phyloP scores from a whole-genome alignment of 2,888 invertebrate species.

The Drosophila maculinotata region DNA sequence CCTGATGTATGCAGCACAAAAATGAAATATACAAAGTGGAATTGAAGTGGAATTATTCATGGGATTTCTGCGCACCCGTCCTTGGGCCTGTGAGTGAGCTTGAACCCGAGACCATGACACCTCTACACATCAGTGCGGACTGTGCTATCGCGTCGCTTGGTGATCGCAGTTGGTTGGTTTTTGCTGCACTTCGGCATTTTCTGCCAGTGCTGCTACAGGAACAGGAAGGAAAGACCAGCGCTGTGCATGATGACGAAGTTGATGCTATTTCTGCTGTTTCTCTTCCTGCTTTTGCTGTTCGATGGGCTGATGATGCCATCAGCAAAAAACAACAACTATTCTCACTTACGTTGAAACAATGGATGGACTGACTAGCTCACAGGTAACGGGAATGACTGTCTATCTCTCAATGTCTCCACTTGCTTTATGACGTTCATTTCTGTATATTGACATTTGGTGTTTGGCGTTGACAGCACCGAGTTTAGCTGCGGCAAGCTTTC shows the following conservation, averaged over 20 bases:
- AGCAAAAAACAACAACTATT: slow-evolving; percentile 50
- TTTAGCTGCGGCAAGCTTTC: slow-evolving; percentile 26
- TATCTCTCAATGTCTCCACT: slow-evolving; percentile 43
- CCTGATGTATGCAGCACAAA: slow-evolving; percentile 71
- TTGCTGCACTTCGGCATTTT: slow-evolving; percentile 43
- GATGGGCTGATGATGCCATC: slow-evolving; percentile 52
- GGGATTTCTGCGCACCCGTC: slow-evolving; percentile 57
- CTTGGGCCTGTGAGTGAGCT: slow-evolving; percentile 26
- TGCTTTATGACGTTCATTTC: slow-evolving; percentile 56
- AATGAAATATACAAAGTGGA: slow-evolving; percentile 78
- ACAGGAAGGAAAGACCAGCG: slow-evolving; percentile 47
- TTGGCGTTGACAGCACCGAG: slow-evolving; percentile 59
- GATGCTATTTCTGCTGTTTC: slow-evolving; percentile 28
- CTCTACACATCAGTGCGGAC: slow-evolving; percentile 15
- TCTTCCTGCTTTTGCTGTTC: slow-evolving; percentile 11
- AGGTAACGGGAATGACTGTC: slow-evolving; percentile 40
- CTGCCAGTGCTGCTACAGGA: slow-evolving; percentile 31
- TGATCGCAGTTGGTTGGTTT: slow-evolving; percentile 50
- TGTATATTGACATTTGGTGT: slow-evolving; percentile 55
- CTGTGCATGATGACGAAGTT: slow-evolving; percentile 46
- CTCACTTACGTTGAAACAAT: slow-evolving; percentile 64
- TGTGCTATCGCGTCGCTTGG: slow-evolving; percentile 12
- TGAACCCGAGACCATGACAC: slow-evolving; percentile 13
- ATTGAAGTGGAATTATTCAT: slow-evolving; percentile 83
- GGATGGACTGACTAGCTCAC: slow-evolving; percentile 46